A percentile compares a stretch with the other conserved stretches of the same genome.
Evolutionary conservation across 1,140 invertebrate genomes (phyloP).

Genomic region (Lithobius niger): DNA sequence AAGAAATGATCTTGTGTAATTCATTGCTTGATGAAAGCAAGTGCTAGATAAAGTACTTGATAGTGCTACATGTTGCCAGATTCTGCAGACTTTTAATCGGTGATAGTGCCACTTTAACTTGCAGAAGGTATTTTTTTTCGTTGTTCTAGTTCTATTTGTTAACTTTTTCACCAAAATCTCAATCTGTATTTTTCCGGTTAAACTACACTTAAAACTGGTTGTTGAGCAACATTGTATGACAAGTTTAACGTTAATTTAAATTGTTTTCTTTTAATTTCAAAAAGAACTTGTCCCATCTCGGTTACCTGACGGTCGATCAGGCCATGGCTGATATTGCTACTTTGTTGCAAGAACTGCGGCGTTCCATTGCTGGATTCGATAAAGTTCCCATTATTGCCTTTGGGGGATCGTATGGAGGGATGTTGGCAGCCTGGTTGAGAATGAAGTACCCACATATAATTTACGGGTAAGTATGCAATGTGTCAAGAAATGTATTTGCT

Average conservation of each 20-base stretch:
- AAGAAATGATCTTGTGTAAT: too few species aligned
- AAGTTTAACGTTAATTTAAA: not conserved
- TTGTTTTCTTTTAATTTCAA: not conserved
- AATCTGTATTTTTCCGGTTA: not conserved
- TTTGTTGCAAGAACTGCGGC: conserved; percentile 53
- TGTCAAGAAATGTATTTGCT: not conserved
- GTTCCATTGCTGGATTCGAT: conserved; percentile 26
- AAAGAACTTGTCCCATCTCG: conserved; percentile 49
- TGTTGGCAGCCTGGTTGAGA: conserved; percentile 89
- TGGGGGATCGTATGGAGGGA: conserved; percentile 81
- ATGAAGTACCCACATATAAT: conserved; percentile 92
- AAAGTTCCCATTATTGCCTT: conserved; percentile 73
- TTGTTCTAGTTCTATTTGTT: too few species aligned
- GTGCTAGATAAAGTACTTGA: too few species aligned
- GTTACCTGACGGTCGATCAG: conserved; percentile 81
- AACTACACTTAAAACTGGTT: not conserved
- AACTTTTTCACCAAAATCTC: not conserved
- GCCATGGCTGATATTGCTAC: conserved; percentile 86
- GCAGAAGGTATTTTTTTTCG: not conserved
- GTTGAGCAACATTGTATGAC: not conserved
- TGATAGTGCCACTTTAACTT: too few species aligned
- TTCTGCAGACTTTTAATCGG: too few species aligned
- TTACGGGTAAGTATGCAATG: conserved; percentile 45
- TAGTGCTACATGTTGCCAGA: too few species aligned
- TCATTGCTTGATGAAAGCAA: too few species aligned